These are phyloP conservation scores for Disparrhopalites patrizii DNA, from an alignment of 2,888 invertebrate species.

Conservation along the genomic window DNA sequence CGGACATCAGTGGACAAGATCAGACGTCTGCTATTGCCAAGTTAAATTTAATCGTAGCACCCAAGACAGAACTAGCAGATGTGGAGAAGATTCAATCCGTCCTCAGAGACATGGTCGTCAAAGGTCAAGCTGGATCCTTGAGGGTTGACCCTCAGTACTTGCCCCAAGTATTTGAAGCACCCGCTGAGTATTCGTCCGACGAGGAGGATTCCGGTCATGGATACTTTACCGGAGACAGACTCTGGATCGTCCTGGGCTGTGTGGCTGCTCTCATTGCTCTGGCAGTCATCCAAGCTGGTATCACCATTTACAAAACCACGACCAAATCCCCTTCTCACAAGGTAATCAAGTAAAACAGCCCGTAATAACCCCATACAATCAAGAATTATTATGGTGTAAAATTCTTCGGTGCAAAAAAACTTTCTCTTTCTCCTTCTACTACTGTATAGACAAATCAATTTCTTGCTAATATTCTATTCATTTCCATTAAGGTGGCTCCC, in stretches of 20 bases:
- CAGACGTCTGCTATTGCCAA: constrained; percentile 69
- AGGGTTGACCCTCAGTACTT: constrained; percentile 77
- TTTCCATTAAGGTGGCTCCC: constrained; percentile 12
- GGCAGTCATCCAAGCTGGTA: constrained; percentile 75
- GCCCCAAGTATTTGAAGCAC: constrained; percentile 51
- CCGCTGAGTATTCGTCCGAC: constrained; percentile 26
- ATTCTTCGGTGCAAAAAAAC: too few species aligned
- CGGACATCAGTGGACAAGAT: constrained; percentile 61
- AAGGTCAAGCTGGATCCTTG: constrained; percentile 71
- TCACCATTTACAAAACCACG: constrained; percentile 71
- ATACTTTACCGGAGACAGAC: constrained; percentile 51
- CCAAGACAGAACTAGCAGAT: constrained; percentile 56
- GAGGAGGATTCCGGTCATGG: not conserved
- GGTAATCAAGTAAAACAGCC: constrained; percentile 58
- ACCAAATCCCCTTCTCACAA: constrained; percentile 59
- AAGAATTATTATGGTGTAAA: too few species aligned
- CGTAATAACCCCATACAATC: too few species aligned
- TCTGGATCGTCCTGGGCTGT: constrained; percentile 78
- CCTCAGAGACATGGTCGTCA: constrained; percentile 65
- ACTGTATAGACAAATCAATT: too few species aligned
- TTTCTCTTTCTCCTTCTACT: too few species aligned
- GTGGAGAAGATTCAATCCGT: constrained; percentile 56
- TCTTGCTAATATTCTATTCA: not conserved
- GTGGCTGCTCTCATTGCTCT: constrained; percentile 73
- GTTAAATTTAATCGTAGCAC: constrained; percentile 70